Conservation (phyloP, 2,888 invertebrate species). For the Bembecia ichneumoniformis region DNA sequence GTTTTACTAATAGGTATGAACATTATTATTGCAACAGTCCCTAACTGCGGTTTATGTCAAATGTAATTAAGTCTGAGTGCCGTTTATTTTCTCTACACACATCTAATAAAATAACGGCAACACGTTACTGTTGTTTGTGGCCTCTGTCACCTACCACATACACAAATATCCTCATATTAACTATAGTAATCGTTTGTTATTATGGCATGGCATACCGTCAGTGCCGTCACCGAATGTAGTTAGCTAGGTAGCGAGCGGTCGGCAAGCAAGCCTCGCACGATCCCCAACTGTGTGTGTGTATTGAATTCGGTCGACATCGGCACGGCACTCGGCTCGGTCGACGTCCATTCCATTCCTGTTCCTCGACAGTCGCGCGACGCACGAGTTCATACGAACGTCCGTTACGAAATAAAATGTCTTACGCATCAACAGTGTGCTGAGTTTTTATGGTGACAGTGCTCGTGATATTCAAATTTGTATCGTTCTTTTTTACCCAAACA, state of each 20-base stretch:
- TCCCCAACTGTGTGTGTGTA: slow-evolving; percentile 10
- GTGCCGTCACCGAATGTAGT: slow-evolving; percentile 26
- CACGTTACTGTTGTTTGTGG: not conserved
- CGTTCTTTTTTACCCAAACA: slow-evolving; percentile 3
- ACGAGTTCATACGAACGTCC: slow-evolving; percentile 46
- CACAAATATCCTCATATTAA: not conserved
- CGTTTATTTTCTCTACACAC: not conserved
- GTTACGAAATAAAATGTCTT: slow-evolving; percentile 41
- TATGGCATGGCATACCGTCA: slow-evolving; percentile 28
- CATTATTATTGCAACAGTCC: too few species aligned
- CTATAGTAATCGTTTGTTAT: slow-evolving; percentile 2
- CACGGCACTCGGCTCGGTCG: slow-evolving; percentile 6
- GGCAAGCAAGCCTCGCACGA: slow-evolving; percentile 2
- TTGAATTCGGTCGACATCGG: not conserved
- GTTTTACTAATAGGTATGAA: too few species aligned
- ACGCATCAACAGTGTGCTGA: slow-evolving; percentile 49
- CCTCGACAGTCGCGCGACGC: slow-evolving; percentile 51
- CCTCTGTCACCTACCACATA: not conserved
- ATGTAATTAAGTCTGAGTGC: not conserved
- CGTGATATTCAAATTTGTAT: slow-evolving; percentile 21
- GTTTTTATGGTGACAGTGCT: slow-evolving; percentile 51
- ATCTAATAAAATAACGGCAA: not conserved
- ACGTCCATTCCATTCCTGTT: slow-evolving; percentile 24
- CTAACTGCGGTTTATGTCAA: too few species aligned
- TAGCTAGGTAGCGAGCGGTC: slow-evolving; percentile 13